Conservation (phyloP, 2,797 vertebrate species). For the Microtus californicus region DNA sequence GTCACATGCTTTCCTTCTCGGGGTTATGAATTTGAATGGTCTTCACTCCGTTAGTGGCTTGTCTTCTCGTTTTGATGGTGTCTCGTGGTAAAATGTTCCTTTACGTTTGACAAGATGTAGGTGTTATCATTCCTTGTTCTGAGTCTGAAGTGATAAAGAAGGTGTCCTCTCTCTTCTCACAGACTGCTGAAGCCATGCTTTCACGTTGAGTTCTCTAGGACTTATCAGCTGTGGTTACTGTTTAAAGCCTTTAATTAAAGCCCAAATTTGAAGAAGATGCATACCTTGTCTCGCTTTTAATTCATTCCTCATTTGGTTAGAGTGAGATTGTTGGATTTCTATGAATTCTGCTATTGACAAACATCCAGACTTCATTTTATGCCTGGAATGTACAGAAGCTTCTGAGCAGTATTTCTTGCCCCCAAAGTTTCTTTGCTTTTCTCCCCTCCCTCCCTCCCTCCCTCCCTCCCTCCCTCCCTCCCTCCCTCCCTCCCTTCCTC, state of each 20-base stretch:
- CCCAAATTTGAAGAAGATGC: background rate
- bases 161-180: background rate
- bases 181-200: constrained; percentile 2
- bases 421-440: background rate
- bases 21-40: background rate
- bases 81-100: constrained; percentile 21
- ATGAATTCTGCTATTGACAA: background rate
- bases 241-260: constrained; percentile 39
- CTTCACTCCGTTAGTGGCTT: background rate
- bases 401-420: background rate
- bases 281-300: background rate
- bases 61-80: constrained; percentile 38
- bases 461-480: too few relatives aligned
- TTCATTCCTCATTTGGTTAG: background rate
- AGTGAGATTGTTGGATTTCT: background rate
- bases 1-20: background rate
- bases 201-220: background rate
- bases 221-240: constrained; percentile 7
- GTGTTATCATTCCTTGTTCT: background rate
- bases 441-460: too few relatives aligned
- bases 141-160: background rate
- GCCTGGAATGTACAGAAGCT: background rate
- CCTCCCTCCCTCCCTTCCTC: too few relatives aligned
- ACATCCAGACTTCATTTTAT: background rate
- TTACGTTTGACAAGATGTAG: constrained; percentile 21